phyloP scores from a whole-genome alignment of 2,888 invertebrate genomes.

The Tenthredo livida region DNA sequence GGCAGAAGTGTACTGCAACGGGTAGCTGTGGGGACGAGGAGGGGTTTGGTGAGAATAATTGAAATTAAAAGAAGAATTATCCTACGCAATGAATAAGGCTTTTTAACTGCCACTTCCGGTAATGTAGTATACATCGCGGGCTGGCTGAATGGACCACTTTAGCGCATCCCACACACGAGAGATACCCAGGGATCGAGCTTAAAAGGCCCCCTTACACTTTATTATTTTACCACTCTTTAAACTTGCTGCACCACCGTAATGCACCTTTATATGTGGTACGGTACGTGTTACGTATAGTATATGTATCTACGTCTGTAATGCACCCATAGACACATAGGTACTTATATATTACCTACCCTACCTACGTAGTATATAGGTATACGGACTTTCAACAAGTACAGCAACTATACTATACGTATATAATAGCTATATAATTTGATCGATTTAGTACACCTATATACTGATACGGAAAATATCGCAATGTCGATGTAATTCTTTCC shows the following conservation, averaged over 20 bases:
- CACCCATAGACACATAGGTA: too few species aligned
- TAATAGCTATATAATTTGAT: background rate
- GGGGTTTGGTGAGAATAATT: conserved; percentile 44
- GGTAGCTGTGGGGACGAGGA: too few species aligned
- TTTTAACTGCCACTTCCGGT: conserved; percentile 75
- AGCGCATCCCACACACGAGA: conserved; percentile 67
- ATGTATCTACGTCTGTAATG: background rate
- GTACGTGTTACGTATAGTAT: conserved; percentile 20
- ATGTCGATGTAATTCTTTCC: background rate
- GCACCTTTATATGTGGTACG: background rate
- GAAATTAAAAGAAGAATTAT: conserved; percentile 62
- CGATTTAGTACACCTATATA: background rate
- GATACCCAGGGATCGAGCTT: background rate
- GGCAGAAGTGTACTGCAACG: too few species aligned
- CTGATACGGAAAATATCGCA: background rate
- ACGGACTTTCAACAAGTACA: background rate
- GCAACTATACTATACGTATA: background rate
- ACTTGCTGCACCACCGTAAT: conserved; percentile 1
- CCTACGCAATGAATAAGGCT: conserved; percentile 61
- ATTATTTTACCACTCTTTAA: conserved; percentile 34
- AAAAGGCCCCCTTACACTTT: conserved; percentile 25
- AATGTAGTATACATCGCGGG: conserved; percentile 73
- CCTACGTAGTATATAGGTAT: too few species aligned
- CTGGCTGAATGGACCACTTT: conserved; percentile 73
- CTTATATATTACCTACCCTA: too few species aligned